Evolutionary conservation across 2,888 invertebrate species (phyloP), one percentile per base, ranked within the genome.

Genomic region (Tortricodes alternella): DNA sequence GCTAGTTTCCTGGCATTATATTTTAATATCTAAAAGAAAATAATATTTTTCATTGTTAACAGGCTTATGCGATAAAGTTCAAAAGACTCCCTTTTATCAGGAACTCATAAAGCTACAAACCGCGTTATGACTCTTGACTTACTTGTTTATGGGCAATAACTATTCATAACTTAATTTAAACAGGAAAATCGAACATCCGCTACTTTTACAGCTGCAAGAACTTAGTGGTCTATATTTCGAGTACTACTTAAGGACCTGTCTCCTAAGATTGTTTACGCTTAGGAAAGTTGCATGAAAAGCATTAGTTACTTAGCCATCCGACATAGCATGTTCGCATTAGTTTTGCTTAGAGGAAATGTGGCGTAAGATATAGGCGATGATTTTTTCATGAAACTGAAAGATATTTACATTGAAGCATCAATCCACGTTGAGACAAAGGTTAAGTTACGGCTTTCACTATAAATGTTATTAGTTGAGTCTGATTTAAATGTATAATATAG

Each of bases 291-390:
- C 78, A 76, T 71, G 73, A 77, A 78, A 64, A 74, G 73, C 80
- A 84, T 84, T 85, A 79, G 85, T 86, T 85, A 84, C 82, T 80
- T 78, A 76, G 70, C 74, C 74, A 76, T 77, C 75, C 76, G 71
- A 79, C 76, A 77, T 48, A 55, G 48, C 35, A 43, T 43, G 55
- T 41, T 39, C 32, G 48, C 48, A 34, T 48, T 46, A 13, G 19
- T 48, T 48, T 23, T 32, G 46, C 29, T 46, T 3, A 9, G n/a
- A 4, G 29, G 18, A 7, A 34, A 34, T 2, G 16, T 32, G 55
- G 46, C 16, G 16, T 46, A 53, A 53, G 18, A 23, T 11, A 53
- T 3, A 41, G 37, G 55, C 53, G 39, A 38, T 32, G 13, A 2
- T 15, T 21, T 11, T 13, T 34, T 39, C 8, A 7, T 13, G n/a